These are phyloP conservation scores for Ammospiza nelsoni DNA, from an alignment of 2,113 vertebrate genomes.

Conservation along the genomic window DNA sequence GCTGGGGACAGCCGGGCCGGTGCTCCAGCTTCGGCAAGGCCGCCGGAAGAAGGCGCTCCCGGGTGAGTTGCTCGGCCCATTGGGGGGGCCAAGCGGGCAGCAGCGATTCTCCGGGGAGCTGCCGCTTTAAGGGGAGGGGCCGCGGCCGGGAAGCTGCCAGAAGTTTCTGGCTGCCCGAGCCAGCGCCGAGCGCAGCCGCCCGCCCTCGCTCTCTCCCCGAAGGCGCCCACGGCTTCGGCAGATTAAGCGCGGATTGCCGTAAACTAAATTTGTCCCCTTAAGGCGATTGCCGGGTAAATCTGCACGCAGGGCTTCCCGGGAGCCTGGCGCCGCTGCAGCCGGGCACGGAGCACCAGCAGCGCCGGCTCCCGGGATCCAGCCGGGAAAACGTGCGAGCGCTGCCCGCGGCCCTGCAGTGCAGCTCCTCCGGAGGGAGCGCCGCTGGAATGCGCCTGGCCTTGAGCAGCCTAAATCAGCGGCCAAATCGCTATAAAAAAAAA, in stretches of 20 bases:
- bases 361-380: not conserved
- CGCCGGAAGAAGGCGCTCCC: fast-evolving
- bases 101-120: not conserved
- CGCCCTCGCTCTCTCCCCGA: not conserved
- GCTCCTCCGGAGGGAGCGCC: not conserved
- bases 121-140: constrained; percentile 32
- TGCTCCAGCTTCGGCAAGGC: too few species aligned
- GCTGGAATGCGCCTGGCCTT: not conserved
- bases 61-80: fast-evolving
- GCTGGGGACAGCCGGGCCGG: not conserved
- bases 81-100: fast-evolving
- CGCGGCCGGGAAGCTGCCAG: constrained; percentile 25
- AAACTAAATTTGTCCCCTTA: constrained; percentile 27
- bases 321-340: not conserved
- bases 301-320: not conserved
- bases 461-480: fast-evolving
- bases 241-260: constrained; percentile 8
- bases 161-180: constrained; percentile 22
- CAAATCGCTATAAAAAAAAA: fast-evolving
- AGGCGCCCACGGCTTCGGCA: not conserved
- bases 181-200: not conserved
- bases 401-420: not conserved
- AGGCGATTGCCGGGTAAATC: constrained; percentile 41
- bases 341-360: not conserved
- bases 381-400: not conserved